Base-by-base conservation (phyloP, 2,113 vertebrate species). In the Erinaceus europaeus region DNA sequence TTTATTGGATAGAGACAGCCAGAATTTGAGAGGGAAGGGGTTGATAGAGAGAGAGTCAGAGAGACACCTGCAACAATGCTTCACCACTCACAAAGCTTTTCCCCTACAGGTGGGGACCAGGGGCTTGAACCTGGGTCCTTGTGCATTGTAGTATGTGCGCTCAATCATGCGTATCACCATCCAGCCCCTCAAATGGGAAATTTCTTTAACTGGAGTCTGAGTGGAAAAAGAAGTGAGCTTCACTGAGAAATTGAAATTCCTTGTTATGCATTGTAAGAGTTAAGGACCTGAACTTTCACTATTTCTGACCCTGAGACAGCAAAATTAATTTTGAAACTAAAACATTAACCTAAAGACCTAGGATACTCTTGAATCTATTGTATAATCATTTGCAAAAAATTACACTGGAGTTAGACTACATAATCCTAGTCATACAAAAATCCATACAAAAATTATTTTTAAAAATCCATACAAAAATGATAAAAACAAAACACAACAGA, bases 301-400 rank as follows among this genome's bases (percentile, higher is more conserved):
- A 29, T 67, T 76, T 13, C 29, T 90, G 38, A 65, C 9, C 17
- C 18, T 52, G 32, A 90, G 72, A 68, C 21, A 76, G 75, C 9
- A 53, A 64, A 64, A 15, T 61, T 61, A 11, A n/a, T 36, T 64
- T 64, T 18, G 34, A 81, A 77, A 72, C 6, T 65, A 27, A 48
- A 27, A 36, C 25, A 84, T 55, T 73, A 81, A 85, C 23, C 42
- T 77, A 78, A 65, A 83, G 17, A 3, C 2, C 44, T 25, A 17
- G 14, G 17, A 53, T 76, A 62, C 17, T 59, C 44, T 65, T 48
- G 44, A 72, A 23, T 61, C 6, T 86, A 14, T 44, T 72, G 4
- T 11, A 67, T 34, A 88, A 90, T 18, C 0, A 11, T 84, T 86
- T 84, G 23, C 38, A 79, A 90, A 79, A 90, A 86, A 79, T 40